Evolutionary conservation across 2,888 invertebrate genomes (phyloP), one percentile per base, ranked within the genome.

Genomic region (Drosophila atripex): DNA sequence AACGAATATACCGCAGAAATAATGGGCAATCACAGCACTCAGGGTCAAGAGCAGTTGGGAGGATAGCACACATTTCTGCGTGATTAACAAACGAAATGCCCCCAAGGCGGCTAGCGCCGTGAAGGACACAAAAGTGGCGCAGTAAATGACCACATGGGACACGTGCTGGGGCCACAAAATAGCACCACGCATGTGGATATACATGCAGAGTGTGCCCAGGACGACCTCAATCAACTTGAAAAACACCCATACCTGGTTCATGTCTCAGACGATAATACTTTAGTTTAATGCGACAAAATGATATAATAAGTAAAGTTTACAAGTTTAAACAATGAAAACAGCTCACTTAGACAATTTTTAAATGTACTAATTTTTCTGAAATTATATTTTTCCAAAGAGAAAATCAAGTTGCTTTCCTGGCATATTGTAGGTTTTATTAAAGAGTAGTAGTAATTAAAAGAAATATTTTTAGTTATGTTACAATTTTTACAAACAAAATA

Each of bases 41-140:
- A 78, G 35, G 5, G 80, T 53, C 0, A 80, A 75, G 60, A 90
- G 84, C 2, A 86, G 55, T 4, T 82, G 12, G 2, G 80, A 30
- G 3, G 60, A 55, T 5, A 70, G 46, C 3, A 78, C 63, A 0
- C 78, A 64, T 43, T 57, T 21, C 69, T 51, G 12, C 70, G 73
- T 28, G 73, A 55, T 12, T 66, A 76, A 21, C 83, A 79, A 54
- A 65, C 75, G 60, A 7, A 89, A 18, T 8, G 75, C 78, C 28
- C 84, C 86, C n/a, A 88, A 76, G 47, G 84, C 69, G 8, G 86
- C 75, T 9, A 86, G 73, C 3, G 86, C 11, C 4, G 78, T 74
- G 38, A 82, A 90, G 28, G 82, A 82, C 21, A 80, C 71, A 43
- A 84, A 90, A 4, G 87, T 78, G 1, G 86, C 88, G 54, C 89